Evolutionary conservation across 2,888 invertebrate genomes (phyloP), one percentile per base, ranked within the genome.

Genomic region (Drosophila subsilvestris): DNA sequence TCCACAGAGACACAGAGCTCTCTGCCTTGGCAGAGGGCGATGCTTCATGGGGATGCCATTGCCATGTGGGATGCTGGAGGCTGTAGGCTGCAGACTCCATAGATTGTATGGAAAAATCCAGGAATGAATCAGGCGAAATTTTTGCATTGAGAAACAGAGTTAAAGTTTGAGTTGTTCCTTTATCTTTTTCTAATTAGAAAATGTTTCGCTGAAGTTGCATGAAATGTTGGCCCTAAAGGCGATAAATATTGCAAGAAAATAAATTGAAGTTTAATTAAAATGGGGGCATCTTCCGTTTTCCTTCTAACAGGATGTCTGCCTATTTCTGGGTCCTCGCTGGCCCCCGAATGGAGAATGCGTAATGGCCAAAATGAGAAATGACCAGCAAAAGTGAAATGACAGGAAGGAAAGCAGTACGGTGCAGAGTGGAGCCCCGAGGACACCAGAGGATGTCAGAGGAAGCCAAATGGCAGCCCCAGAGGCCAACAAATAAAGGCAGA

Each of bases 241-340:
- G 27, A 83, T 88, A 76, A 84, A 84, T 84, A 88, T 80, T 75
- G 79, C 77, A 80, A 74, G 73, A 73, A 76, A 74, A 71, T 77
- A 73, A 86, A 85, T 80, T 76, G 71, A 88, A 86, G 76, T 83
- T 83, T 85, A 88, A 85, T 85, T 85, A 85, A 84, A 83, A 80
- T 70, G 67, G 62, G 56, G 54, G 65, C 63, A 57, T 45, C 66
- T 17, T 18, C 59, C 43, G 18, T 43, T 56, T 48, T 49, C 22
- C 48, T 22, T 50, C 54, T 37, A 57, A 12, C 27, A 6, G 17
- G 12, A 10, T 57, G 27, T 29, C 65, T 55, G 78, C 67, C 32
- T 37, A 37, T 37, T 37, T n/a, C n/a, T 14, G 14, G 2, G 6
- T 37, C 2, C 14, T 37, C 5, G 1, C 37, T 5, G 14, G 14